Base-by-base conservation (phyloP, 1,140 invertebrate species). In the Hestina assimilis region DNA sequence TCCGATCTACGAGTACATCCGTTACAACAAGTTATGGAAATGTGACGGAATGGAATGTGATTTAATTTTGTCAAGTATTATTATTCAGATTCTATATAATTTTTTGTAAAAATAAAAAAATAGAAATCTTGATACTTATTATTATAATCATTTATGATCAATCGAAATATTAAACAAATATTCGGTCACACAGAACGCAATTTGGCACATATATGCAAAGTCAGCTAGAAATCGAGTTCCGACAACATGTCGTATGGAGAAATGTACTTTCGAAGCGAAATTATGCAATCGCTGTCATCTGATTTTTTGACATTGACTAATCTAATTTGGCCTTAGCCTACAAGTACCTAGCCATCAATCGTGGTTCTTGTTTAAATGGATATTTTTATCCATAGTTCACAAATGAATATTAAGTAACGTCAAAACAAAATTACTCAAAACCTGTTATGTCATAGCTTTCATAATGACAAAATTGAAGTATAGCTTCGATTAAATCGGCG, bases 241-340 rank as follows among this genome's bases (percentile, higher is more conserved):
- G 58, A 51, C 42, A 61, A 63, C 59, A 59, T 64, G 72, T 75
- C 66, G 67, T 72, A 72, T 47, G 63, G 72, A 75, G 72, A 75
- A 75, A 75, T 72, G 72, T 54, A 70, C 72, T 75, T 75, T 75
- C 72, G 68, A 58, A 67, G 58, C 47, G 57, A 41, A 17, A 58
- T 75, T 72, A 56, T 47, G 55, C 35, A 75, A 75, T 46, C 52
- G 23, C 26, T 20, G 50, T 52, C 40, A 40, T 66, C 69, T 69
- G 63, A 64, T 72, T 75, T 64, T 57, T 62, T 60, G 48, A 59
- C 38, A 28, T 53, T 46, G 23, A 52, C 53, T 26, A 55, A 28
- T 50, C 43, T 54, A 50, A 42, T 28, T 3, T 63, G 59, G 55
- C 53, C 57, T 58, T 56, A 26, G 19, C 24, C 20, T 48, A 26